These are phyloP conservation scores for Heptranchias perlo DNA, from an alignment of 2,113 vertebrate species.

Conservation along the genomic window DNA sequence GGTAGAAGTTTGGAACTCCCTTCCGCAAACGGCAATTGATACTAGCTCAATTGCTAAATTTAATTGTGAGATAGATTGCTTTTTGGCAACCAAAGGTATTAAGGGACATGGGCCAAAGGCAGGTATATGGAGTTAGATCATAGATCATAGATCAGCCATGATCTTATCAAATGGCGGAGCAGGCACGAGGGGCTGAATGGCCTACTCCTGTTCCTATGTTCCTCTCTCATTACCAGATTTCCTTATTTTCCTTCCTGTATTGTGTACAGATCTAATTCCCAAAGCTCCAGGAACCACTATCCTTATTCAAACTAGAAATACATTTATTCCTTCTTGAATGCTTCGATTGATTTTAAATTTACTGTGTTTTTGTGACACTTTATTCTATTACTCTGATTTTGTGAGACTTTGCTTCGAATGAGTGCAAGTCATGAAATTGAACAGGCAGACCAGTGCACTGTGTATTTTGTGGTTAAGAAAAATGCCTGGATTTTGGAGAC, in stretches of 20 bases:
- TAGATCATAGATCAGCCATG: too few species aligned
- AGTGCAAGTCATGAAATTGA: background rate
- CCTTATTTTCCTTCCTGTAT: background rate
- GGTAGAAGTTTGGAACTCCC: too few species aligned
- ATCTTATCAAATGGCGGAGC: too few species aligned
- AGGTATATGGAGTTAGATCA: too few species aligned
- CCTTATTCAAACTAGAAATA: background rate
- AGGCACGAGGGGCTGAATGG: too few species aligned
- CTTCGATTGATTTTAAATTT: background rate
- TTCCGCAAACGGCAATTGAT: too few species aligned
- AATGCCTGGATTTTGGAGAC: background rate
- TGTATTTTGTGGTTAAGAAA: slow-evolving; percentile 1
- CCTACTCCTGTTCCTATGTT: background rate
- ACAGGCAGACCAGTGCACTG: background rate
- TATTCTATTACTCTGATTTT: background rate
- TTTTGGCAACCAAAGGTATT: too few species aligned
- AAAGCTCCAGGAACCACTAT: background rate
- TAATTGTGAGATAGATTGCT: too few species aligned
- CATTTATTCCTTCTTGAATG: background rate
- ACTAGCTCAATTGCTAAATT: too few species aligned
- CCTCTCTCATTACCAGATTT: background rate
- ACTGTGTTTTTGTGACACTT: background rate
- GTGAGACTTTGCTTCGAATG: background rate
- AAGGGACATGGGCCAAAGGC: too few species aligned
- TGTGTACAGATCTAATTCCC: background rate